Percentiles rank a stretch among this genome's conserved stretches.
Conservation (phyloP, 1,140 invertebrate species). For the Meteorus sp. region DNA sequence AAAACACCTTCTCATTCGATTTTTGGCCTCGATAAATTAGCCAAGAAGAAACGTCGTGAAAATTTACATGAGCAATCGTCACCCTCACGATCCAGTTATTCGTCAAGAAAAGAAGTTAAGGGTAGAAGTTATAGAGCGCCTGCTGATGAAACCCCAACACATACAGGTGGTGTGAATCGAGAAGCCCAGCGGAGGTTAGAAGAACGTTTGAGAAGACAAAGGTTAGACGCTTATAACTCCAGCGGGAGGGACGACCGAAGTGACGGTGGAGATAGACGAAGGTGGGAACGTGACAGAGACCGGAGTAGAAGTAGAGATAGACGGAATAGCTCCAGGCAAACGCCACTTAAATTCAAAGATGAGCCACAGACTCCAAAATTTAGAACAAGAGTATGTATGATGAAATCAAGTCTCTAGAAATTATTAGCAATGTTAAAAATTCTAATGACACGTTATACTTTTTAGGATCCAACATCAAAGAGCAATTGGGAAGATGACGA, state of each 20-base stretch:
- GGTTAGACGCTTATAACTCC: constrained; percentile 53
- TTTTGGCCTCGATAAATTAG: constrained; percentile 86
- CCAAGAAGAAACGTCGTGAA: constrained; percentile 71
- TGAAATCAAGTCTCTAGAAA: neutral
- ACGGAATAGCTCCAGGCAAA: constrained; percentile 41
- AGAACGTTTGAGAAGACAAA: constrained; percentile 65
- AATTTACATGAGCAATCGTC: constrained; percentile 40
- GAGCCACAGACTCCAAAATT: constrained; percentile 79
- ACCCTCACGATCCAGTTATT: constrained; percentile 39
- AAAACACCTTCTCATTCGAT: constrained; percentile 81
- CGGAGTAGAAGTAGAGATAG: constrained; percentile 39
- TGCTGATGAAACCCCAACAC: constrained; percentile 87
- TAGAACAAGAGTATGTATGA: constrained; percentile 38
- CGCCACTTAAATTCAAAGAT: constrained; percentile 70
- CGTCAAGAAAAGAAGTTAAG: constrained; percentile 44
- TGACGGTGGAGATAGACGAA: constrained; percentile 39
- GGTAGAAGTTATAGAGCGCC: constrained; percentile 74
- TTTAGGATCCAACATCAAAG: constrained; percentile 72
- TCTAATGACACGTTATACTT: constrained; percentile 38
- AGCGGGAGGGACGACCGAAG: constrained; percentile 40
- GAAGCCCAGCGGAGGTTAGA: constrained; percentile 75
- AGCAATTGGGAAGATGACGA: constrained; percentile 91
- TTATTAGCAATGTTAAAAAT: neutral
- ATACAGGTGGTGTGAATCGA: constrained; percentile 86
- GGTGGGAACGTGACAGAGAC: constrained; percentile 43